A percentile compares a stretch with the other conserved stretches of the same genome.
phyloP scores from a whole-genome alignment of 1,140 invertebrate species.

The Nixonia krombeini region DNA sequence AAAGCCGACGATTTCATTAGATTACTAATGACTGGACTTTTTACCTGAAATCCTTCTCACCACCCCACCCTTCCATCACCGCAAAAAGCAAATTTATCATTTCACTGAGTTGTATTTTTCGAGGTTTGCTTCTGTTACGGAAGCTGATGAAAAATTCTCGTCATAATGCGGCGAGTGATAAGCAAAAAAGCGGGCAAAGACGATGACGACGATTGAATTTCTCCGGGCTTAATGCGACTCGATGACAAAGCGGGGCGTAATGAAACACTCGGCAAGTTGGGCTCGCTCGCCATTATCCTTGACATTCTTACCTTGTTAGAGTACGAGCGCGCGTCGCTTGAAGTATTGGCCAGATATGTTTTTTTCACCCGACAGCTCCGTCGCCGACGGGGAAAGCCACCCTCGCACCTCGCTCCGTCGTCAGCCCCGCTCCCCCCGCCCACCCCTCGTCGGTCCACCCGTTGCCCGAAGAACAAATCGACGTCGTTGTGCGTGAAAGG shows the following conservation, averaged over 20 bases:
- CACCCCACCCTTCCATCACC: no score
- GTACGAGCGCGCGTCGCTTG: conserved; percentile 20
- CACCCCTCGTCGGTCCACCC: conserved; percentile 20
- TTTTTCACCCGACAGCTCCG: conserved; percentile 18
- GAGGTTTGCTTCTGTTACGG: no score
- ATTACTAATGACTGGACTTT: conserved; percentile 7
- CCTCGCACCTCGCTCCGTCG: conserved; percentile 23
- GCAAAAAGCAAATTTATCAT: no score
- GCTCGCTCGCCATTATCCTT: conserved; percentile 45
- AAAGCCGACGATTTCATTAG: conserved; percentile 11
- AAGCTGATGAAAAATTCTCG: background rate
- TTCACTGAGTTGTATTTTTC: no score
- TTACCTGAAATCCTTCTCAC: background rate
- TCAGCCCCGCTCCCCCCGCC: no score
- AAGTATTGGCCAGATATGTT: conserved; percentile 47
- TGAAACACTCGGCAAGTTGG: conserved; percentile 45
- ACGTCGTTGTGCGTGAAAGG: conserved; percentile 50
- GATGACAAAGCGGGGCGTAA: conserved; percentile 45
- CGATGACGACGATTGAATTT: conserved; percentile 44
- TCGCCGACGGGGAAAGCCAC: conserved; percentile 21
- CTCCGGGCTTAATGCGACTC: conserved; percentile 36
- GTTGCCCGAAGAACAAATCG: conserved; percentile 48
- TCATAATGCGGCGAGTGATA: conserved; percentile 15
- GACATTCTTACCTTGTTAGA: conserved; percentile 49
- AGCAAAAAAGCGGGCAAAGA: conserved; percentile 17